These are phyloP conservation scores for Plutella xylostella DNA, from an alignment of 2,888 invertebrate genomes.

Conservation along the genomic window DNA sequence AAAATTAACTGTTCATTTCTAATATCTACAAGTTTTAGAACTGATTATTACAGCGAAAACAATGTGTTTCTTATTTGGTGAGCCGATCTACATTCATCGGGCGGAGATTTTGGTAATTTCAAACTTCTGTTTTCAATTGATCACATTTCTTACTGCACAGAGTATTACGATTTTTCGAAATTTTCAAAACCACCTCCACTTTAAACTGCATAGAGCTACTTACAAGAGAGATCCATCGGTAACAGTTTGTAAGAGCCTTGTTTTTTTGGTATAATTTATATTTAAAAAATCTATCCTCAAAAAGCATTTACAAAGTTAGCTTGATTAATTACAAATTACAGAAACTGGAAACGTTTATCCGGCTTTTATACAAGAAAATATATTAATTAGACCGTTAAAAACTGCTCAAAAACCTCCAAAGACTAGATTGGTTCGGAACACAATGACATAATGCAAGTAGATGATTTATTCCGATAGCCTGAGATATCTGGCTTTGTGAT, in stretches of 20 bases:
- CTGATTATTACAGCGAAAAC: conserved; percentile 40
- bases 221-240: conserved; percentile 64
- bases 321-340: neutral
- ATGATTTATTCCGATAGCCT: conserved; percentile 23
- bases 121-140: too few relatives aligned
- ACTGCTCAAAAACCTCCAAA: conserved; percentile 32
- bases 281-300: conserved; percentile 25
- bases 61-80: conserved; percentile 51
- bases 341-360: neutral
- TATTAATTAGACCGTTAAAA: conserved; percentile 2
- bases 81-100: conserved; percentile 32
- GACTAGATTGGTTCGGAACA: conserved; percentile 58
- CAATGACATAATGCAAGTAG: conserved; percentile 19
- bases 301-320: conserved; percentile 1
- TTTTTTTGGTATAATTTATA: conserved; percentile 67
- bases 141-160: too few relatives aligned
- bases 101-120: too few relatives aligned
- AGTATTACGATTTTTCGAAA: too few relatives aligned
- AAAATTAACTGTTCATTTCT: conserved; percentile 22
- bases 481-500: conserved; percentile 34
- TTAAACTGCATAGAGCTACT: conserved; percentile 26
- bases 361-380: neutral
- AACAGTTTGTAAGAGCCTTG: conserved; percentile 62
- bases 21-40: conserved; percentile 55
- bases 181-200: too few relatives aligned